phyloP scores from a whole-genome alignment of 2,113 vertebrate genomes.

The Hucho hucho region DNA sequence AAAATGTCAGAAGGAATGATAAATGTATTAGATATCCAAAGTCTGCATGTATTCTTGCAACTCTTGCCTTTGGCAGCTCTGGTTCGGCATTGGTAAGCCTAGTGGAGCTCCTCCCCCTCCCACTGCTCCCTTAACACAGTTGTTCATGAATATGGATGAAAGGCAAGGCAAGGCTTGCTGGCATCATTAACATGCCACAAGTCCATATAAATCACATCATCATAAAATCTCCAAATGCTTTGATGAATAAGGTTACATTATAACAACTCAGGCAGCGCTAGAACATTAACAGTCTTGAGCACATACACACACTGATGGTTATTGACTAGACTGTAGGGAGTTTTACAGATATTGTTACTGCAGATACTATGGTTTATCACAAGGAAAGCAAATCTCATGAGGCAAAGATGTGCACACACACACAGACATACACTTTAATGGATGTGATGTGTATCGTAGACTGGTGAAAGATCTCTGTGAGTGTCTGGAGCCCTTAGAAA shows the following conservation, averaged over 20 bases:
- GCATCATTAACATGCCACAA: slow-evolving; percentile 75
- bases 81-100: slow-evolving; percentile 54
- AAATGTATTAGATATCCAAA: slow-evolving; percentile 14
- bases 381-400: slow-evolving; percentile 39
- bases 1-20: neutral
- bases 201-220: slow-evolving; percentile 75
- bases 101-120: slow-evolving; percentile 33
- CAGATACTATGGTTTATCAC: slow-evolving; percentile 27
- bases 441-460: slow-evolving; percentile 38
- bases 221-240: slow-evolving; percentile 74
- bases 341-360: neutral
- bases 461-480: slow-evolving; percentile 43
- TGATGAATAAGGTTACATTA: slow-evolving; percentile 60
- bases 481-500: slow-evolving; percentile 24
- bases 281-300: slow-evolving; percentile 49
- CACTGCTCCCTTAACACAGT: slow-evolving; percentile 68
- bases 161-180: slow-evolving; percentile 65
- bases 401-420: slow-evolving; percentile 15
- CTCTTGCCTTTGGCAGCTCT: slow-evolving; percentile 51
- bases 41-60: slow-evolving; percentile 21
- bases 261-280: slow-evolving; percentile 51
- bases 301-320: slow-evolving; percentile 26
- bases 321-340: slow-evolving; percentile 13
- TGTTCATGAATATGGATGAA: slow-evolving; percentile 82
- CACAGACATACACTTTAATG: slow-evolving; percentile 36